phyloP scores from a whole-genome alignment of 2,113 vertebrate species.

The Phainopepla nitens region DNA sequence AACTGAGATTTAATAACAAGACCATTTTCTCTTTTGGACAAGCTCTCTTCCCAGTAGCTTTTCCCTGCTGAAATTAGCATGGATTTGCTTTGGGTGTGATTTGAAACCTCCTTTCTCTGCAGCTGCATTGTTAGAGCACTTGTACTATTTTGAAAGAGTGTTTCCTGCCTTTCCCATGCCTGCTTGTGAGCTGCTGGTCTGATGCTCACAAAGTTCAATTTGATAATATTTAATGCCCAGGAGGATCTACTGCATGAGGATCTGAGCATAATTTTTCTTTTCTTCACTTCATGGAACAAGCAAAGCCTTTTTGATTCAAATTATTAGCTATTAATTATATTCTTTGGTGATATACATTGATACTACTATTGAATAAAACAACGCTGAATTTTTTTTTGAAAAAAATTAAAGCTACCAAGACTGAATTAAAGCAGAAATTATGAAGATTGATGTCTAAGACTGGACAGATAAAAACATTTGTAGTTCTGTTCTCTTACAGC shows the following conservation, averaged over 20 bases:
- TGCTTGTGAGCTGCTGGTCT: background rate
- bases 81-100: background rate
- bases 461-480: background rate
- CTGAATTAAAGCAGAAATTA: background rate
- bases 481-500: background rate
- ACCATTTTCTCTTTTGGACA: background rate
- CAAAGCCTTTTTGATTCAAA: background rate
- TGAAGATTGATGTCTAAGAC: background rate
- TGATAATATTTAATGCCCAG: background rate
- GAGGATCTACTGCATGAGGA: background rate
- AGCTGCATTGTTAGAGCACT: background rate
- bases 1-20: background rate
- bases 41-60: background rate
- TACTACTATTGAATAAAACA: background rate
- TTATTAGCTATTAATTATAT: background rate
- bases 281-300: background rate
- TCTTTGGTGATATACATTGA: background rate
- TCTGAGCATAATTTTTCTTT: background rate
- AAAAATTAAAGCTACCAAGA: background rate
- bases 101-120: background rate
- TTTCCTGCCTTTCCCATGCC: background rate
- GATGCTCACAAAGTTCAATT: background rate
- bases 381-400: background rate
- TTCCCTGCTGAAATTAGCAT: background rate
- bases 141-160: background rate